A percentile compares a stretch with the other conserved stretches of the same genome.
phyloP scores from a whole-genome alignment of 2,888 invertebrate species.

The Dinocampus coccinellae region DNA sequence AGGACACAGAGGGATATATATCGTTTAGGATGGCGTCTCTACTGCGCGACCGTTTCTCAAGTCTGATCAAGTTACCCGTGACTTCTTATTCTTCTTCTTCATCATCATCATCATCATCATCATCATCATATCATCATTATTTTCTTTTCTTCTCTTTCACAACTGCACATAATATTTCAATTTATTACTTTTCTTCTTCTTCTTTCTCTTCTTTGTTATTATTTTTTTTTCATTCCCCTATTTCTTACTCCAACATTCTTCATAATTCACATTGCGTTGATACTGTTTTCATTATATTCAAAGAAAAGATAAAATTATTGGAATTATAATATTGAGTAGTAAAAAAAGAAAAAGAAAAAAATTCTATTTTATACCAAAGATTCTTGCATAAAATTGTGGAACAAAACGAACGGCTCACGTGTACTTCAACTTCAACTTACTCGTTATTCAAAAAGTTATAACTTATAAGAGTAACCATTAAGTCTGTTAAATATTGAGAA shows the following conservation, averaged over 20 bases:
- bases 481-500: conserved; percentile 45
- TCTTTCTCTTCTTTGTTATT: not conserved
- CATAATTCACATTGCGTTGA: not conserved
- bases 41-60: conserved; percentile 6
- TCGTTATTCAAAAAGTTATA: conserved; percentile 62
- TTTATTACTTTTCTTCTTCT: not conserved
- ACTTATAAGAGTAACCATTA: conserved; percentile 61
- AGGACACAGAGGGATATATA: conserved; percentile 9
- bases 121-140: not conserved
- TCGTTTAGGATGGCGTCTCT: conserved; percentile 20
- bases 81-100: conserved; percentile 16
- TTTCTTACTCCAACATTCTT: no score
- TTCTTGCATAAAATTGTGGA: not conserved
- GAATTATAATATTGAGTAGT: not conserved
- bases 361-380: not conserved
- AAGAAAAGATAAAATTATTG: not conserved
- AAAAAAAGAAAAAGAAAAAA: not conserved
- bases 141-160: not conserved
- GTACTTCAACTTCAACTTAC: conserved; percentile 44
- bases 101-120: not conserved
- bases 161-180: no score
- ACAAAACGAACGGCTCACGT: conserved; percentile 52
- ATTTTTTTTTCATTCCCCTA: not conserved
- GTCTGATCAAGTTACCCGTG: conserved; percentile 32
- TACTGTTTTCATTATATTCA: not conserved